Evolutionary conservation across 2,797 vertebrate genomes (phyloP).

Genomic region (Tauraco hartlaubi): DNA sequence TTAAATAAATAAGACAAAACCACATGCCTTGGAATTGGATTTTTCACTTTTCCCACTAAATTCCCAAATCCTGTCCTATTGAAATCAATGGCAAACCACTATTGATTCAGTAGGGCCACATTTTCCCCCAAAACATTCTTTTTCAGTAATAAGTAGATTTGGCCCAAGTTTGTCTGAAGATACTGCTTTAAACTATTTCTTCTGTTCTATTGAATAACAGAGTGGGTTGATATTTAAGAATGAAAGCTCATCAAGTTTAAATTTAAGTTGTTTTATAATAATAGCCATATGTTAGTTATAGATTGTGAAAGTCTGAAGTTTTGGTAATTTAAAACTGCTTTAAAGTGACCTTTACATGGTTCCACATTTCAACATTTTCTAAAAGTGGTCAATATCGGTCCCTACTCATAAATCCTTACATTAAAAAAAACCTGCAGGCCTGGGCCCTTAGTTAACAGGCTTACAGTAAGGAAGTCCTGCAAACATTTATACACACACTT

Average conservation of each 20-base stretch:
- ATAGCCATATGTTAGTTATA: constrained; percentile 62
- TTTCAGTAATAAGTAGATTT: not conserved
- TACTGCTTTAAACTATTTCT: constrained; percentile 35
- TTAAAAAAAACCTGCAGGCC: not conserved
- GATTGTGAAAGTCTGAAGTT: constrained; percentile 61
- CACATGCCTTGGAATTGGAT: not conserved
- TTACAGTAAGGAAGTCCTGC: not conserved
- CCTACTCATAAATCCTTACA: not conserved
- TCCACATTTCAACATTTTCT: constrained; percentile 71
- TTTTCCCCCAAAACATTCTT: not conserved
- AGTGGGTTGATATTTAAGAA: constrained; percentile 29
- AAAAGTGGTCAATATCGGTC: not conserved
- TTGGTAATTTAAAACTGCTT: constrained; percentile 66
- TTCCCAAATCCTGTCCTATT: not conserved
- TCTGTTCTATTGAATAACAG: not conserved
- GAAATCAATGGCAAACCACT: not conserved
- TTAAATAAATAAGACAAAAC: not conserved
- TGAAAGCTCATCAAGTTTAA: constrained; percentile 55
- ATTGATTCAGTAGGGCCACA: not conserved
- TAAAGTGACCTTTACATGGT: constrained; percentile 62
- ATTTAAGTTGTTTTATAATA: constrained; percentile 63
- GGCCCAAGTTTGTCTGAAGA: not conserved
- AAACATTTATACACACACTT: not conserved
- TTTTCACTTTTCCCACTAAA: not conserved
- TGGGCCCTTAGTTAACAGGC: not conserved